phyloP scores from a whole-genome alignment of 1,140 invertebrate genomes.

The Chironomus striatipennis region DNA sequence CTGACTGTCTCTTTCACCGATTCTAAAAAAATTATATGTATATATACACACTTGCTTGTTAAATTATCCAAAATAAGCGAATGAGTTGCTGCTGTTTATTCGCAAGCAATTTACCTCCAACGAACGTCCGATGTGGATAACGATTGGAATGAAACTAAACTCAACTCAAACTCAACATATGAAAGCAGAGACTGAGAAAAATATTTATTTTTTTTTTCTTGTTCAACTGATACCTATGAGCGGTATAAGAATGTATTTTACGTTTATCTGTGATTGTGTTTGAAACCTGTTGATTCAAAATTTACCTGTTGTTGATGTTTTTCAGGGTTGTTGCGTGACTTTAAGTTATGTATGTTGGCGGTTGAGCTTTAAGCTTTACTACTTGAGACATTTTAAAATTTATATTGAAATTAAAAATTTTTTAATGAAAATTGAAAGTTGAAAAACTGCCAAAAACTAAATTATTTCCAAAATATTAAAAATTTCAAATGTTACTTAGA shows the following conservation, averaged over 20 bases:
- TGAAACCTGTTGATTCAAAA: conserved; percentile 5
- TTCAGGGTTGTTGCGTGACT: not conserved
- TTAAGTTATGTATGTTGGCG: too few relatives aligned
- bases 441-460: not conserved
- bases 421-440: not conserved
- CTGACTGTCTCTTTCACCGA: not conserved
- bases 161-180: too few relatives aligned
- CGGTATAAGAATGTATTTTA: not conserved
- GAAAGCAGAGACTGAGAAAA: not conserved
- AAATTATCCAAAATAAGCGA: too few relatives aligned
- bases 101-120: not conserved
- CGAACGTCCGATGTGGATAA: not conserved
- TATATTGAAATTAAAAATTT: too few relatives aligned
- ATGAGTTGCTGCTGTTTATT: too few relatives aligned
- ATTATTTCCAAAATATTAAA: too few relatives aligned
- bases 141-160: not conserved
- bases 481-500: too few relatives aligned
- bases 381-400: not conserved
- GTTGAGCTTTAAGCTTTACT: too few relatives aligned
- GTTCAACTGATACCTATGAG: not conserved
- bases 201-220: not conserved
- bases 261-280: not conserved
- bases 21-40: too few relatives aligned
- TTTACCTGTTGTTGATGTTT: conserved; percentile 5
- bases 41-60: not conserved